Base-by-base conservation (phyloP, 1,140 invertebrate genomes). In the Drosophila truncata region DNA sequence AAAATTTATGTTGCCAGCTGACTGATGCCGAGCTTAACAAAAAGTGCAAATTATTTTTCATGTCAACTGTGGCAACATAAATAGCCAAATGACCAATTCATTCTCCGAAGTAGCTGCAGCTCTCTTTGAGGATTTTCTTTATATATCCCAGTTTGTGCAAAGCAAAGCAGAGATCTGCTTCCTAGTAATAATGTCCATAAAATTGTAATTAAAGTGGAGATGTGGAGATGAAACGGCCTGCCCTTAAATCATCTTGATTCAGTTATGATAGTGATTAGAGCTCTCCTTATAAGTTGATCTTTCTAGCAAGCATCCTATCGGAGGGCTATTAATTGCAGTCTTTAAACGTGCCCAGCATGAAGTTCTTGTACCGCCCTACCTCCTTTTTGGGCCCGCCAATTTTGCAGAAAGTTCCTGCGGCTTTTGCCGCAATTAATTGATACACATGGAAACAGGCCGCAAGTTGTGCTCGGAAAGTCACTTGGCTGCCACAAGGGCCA, bases 361-460 rank as follows among this genome's bases (percentile, higher is more conserved):
- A 20, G 52, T n/a, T 42, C 6, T 11, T 35, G 23, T 3, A 0
- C 35, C 33, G n/a, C 20, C 44, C 23, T n/a, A 31, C 46, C 37
- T 44, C n/a, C 1, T n/a, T 29, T 54, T 70, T 23, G 49, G 63
- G 59, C 33, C 55, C 33, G 58, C 49, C 57, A 54, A 61, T 64
- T 66, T 75, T 65, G 76, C 54, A 78, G 58, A 88, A 87, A 80
- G 60, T 87, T 90, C 74, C 66, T 90, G 85, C 60, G 85, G 81
- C 61, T 90, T 81, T 71, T 88, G 81, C 66, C 78, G 74, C 78
- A 82, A 85, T 88, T 88, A 88, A 90, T 90, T 90, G 81, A 90
- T 84, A 88, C 81, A 88, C 69, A 85, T 90, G 74, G 72, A 90
- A 79, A 80, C 62, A 57, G 78, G 73, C 85, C 82, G 82, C 72